phyloP scores from a whole-genome alignment of 1,140 invertebrate genomes.

The Trichonephila inaurata region DNA sequence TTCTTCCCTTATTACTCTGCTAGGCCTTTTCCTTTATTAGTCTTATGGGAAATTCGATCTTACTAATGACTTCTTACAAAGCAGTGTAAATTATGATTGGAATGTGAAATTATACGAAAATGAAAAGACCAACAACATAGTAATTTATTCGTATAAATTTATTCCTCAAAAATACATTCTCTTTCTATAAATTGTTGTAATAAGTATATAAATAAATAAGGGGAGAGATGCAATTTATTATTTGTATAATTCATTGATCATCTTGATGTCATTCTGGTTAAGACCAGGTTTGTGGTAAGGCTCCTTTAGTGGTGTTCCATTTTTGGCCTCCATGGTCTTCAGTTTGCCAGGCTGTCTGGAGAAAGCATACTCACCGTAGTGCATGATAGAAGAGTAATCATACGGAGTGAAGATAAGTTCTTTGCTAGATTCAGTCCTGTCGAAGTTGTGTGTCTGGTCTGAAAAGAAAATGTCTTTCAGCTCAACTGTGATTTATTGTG shows the following conservation, averaged over 20 bases:
- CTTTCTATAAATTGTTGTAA: neutral
- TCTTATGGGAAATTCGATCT: too few species aligned
- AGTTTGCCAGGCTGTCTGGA: neutral
- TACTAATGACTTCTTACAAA: too few species aligned
- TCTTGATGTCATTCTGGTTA: neutral
- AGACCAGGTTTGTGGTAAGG: conserved; percentile 19
- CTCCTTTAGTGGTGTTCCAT: neutral
- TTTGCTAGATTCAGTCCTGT: neutral
- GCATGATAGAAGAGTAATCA: conserved; percentile 63
- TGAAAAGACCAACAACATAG: too few species aligned
- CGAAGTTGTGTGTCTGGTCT: neutral
- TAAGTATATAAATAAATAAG: neutral
- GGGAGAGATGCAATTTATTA: neutral
- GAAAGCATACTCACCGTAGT: conserved; percentile 26
- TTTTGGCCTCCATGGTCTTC: conserved; percentile 48
- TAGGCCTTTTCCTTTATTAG: too few species aligned
- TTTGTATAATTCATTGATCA: conserved; percentile 3
- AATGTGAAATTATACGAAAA: too few species aligned
- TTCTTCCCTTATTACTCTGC: too few species aligned
- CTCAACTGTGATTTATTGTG: too few species aligned
- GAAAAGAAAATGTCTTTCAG: neutral
- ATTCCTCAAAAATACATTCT: too few species aligned
- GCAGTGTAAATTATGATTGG: too few species aligned
- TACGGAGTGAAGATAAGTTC: neutral
- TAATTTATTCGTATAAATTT: too few species aligned